Percentiles rank a stretch among this genome's conserved stretches.
phyloP scores from a whole-genome alignment of 2,888 invertebrate genomes.

The Drosophila prolongata region DNA sequence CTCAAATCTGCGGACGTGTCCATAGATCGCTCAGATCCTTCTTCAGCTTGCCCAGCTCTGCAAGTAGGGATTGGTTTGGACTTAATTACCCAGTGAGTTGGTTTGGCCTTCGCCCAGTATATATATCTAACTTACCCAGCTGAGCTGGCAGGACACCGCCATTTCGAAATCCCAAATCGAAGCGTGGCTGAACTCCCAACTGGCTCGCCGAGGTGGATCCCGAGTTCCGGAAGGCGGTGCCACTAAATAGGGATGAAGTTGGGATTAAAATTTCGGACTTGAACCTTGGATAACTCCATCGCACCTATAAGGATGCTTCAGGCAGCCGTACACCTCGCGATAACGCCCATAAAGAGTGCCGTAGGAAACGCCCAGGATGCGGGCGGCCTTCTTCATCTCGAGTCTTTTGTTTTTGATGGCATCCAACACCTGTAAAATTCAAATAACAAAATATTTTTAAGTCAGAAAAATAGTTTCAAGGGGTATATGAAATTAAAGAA shows the following conservation, averaged over 20 bases:
- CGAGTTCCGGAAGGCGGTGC: slow-evolving; percentile 75
- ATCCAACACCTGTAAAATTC: slow-evolving; percentile 89
- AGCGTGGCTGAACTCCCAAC: slow-evolving; percentile 78
- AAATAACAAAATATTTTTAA: no score
- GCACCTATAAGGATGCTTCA: slow-evolving; percentile 94
- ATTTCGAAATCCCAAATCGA: slow-evolving; percentile 73
- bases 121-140: slow-evolving; percentile 60
- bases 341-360: slow-evolving; percentile 95
- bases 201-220: slow-evolving; percentile 64
- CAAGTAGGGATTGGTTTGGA: slow-evolving; percentile 34
- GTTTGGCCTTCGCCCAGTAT: background rate
- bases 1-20: slow-evolving; percentile 82
- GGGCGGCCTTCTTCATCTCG: slow-evolving; percentile 97
- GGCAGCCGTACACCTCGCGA: slow-evolving; percentile 94
- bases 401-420: slow-evolving; percentile 95
- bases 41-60: slow-evolving; percentile 80
- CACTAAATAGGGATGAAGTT: slow-evolving; percentile 33
- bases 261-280: background rate
- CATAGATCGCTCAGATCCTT: slow-evolving; percentile 81
- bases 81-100: slow-evolving; percentile 10
- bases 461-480: no score
- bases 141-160: slow-evolving; percentile 60
- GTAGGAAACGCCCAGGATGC: slow-evolving; percentile 95
- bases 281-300: background rate
- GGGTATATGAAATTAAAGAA: background rate